phyloP scores from a whole-genome alignment of 1,140 invertebrate genomes.

The Bactericera cockerelli region DNA sequence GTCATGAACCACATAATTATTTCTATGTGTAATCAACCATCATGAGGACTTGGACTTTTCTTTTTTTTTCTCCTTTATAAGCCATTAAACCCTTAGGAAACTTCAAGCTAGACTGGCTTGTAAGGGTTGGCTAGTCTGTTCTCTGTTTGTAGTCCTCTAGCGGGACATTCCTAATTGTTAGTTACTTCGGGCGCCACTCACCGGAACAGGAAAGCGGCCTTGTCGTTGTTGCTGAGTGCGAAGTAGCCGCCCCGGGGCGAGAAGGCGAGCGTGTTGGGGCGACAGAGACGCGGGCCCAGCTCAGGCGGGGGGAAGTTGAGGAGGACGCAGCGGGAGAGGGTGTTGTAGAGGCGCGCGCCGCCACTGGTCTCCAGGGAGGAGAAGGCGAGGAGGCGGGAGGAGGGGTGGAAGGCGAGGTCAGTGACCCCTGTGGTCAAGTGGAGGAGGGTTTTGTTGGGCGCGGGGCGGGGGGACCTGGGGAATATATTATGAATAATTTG shows the following conservation, averaged over 20 bases:
- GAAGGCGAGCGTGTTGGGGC: slow-evolving; percentile 41
- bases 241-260: slow-evolving; percentile 61
- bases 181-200: too few species aligned
- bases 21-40: too few species aligned
- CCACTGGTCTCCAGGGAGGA: slow-evolving; percentile 51
- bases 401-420: slow-evolving; percentile 61
- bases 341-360: slow-evolving; percentile 47
- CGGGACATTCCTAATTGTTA: too few species aligned
- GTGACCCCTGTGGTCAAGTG: slow-evolving; percentile 66
- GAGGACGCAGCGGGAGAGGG: background rate
- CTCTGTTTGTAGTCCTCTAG: too few species aligned
- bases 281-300: slow-evolving; percentile 34
- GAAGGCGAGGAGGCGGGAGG: slow-evolving; percentile 70
- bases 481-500: too few species aligned
- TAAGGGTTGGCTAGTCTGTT: too few species aligned
- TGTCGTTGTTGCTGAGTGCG: slow-evolving; percentile 43
- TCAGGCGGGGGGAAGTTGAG: slow-evolving; percentile 32
- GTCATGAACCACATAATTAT: too few species aligned
- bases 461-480: slow-evolving; percentile 33
- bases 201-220: slow-evolving; percentile 48
- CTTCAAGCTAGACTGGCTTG: too few species aligned
- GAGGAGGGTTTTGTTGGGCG: slow-evolving; percentile 49
- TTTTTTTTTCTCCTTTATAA: too few species aligned
- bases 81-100: too few species aligned
- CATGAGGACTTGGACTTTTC: too few species aligned